These are phyloP conservation scores for Thryonomys swinderianus DNA, from an alignment of 2,113 vertebrate genomes.

Conservation along the genomic window DNA sequence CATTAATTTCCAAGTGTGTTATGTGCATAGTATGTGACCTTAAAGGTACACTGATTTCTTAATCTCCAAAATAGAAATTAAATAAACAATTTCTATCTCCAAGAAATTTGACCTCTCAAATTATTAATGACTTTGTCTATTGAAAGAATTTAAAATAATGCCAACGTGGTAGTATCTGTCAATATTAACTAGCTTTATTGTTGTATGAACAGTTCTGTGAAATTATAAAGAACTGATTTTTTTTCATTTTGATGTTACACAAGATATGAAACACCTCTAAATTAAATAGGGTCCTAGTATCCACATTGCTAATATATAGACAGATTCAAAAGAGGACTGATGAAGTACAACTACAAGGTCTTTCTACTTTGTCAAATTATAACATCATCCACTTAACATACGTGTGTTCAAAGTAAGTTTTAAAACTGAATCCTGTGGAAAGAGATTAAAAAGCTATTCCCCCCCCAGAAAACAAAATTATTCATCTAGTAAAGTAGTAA, in stretches of 20 bases:
- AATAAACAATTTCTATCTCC: neutral
- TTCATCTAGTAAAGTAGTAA: neutral
- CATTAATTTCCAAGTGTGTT: neutral
- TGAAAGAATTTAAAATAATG: neutral
- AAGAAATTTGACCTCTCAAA: neutral
- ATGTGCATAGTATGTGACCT: neutral
- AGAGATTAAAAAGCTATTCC: neutral
- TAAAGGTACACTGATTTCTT: neutral
- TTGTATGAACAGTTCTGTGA: neutral
- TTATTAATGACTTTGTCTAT: neutral
- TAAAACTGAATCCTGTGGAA: neutral
- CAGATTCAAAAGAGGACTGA: neutral
- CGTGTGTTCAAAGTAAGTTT: neutral
- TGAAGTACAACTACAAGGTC: neutral
- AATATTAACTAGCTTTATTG: neutral
- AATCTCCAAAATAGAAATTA: neutral
- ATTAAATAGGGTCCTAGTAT: neutral
- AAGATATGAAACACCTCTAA: neutral
- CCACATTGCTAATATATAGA: neutral
- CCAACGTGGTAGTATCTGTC: neutral
- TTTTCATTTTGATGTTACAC: neutral
- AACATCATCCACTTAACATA: neutral
- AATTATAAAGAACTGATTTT: neutral
- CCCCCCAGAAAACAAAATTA: neutral
- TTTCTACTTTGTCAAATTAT: neutral